Evolutionary conservation across 2,797 vertebrate genomes (phyloP).

Genomic region (Sebastes minor): DNA sequence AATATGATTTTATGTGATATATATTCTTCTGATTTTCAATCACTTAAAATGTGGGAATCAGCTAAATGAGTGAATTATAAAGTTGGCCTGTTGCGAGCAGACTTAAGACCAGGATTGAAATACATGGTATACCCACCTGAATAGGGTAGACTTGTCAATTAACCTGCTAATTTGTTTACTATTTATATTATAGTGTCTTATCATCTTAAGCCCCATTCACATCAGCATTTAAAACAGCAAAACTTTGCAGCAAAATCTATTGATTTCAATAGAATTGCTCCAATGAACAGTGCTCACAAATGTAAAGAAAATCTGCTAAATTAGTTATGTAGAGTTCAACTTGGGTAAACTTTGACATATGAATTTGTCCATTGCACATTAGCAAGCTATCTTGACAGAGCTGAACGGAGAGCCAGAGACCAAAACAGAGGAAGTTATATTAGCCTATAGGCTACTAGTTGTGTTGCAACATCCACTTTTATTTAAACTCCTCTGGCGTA

Average conservation of each 20-base stretch:
- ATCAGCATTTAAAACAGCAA: too few relatives aligned
- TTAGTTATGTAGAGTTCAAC: too few relatives aligned
- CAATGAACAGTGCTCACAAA: too few relatives aligned
- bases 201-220: neutral
- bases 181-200: neutral
- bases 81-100: neutral
- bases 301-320: too few relatives aligned
- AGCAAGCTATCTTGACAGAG: too few relatives aligned
- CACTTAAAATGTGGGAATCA: neutral
- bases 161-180: neutral
- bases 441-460: neutral
- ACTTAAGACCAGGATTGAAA: neutral
- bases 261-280: too few relatives aligned
- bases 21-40: neutral
- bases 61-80: neutral
- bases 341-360: too few relatives aligned
- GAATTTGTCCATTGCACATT: fast-evolving
- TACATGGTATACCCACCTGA: too few relatives aligned
- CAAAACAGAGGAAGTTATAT: too few relatives aligned
- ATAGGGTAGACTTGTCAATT: neutral
- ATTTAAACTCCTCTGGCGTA: neutral
- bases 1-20: neutral
- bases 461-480: neutral
- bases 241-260: too few relatives aligned
- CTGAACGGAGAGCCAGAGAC: too few relatives aligned